Evolutionary conservation across 2,888 invertebrate genomes (phyloP).

Genomic region (Steinernema carpocapsae): DNA sequence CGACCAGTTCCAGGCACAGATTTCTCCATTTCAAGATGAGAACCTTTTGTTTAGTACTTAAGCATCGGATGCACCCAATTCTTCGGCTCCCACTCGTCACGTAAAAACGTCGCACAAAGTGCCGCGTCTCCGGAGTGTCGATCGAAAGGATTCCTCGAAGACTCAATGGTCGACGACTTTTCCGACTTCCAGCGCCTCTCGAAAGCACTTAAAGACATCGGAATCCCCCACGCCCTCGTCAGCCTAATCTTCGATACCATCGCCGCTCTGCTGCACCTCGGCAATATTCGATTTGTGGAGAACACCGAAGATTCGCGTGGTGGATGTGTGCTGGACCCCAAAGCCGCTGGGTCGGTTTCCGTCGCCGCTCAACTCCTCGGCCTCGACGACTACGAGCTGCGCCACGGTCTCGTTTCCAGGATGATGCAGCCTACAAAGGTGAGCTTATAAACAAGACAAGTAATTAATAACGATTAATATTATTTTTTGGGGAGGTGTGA

Average conservation of each 20-base stretch:
- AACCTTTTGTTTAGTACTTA: conserved; percentile 52
- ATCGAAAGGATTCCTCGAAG: conserved; percentile 78
- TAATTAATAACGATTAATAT: no score
- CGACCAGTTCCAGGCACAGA: conserved; percentile 76
- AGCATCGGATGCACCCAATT: conserved; percentile 52
- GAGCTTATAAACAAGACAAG: no score
- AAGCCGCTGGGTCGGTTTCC: conserved; percentile 76
- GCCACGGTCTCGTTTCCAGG: conserved; percentile 84
- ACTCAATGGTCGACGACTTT: conserved; percentile 89
- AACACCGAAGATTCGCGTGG: conserved; percentile 82
- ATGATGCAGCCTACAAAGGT: conserved; percentile 98
- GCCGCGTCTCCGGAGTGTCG: neutral
- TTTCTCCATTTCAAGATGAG: conserved; percentile 60
- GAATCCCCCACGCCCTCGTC: conserved; percentile 79
- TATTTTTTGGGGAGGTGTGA: conserved; percentile 85
- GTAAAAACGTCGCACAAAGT: neutral
- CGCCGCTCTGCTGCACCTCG: conserved; percentile 89
- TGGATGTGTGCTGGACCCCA: conserved; percentile 71
- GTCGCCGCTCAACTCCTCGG: conserved; percentile 78
- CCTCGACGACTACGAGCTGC: conserved; percentile 80
- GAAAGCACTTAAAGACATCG: conserved; percentile 79
- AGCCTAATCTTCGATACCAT: conserved; percentile 80
- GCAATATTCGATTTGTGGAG: conserved; percentile 91
- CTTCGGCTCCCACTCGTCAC: conserved; percentile 46
- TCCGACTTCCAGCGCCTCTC: conserved; percentile 85